Base-by-base conservation (phyloP, 2,113 vertebrate species). In the Carlito syrichta region DNA sequence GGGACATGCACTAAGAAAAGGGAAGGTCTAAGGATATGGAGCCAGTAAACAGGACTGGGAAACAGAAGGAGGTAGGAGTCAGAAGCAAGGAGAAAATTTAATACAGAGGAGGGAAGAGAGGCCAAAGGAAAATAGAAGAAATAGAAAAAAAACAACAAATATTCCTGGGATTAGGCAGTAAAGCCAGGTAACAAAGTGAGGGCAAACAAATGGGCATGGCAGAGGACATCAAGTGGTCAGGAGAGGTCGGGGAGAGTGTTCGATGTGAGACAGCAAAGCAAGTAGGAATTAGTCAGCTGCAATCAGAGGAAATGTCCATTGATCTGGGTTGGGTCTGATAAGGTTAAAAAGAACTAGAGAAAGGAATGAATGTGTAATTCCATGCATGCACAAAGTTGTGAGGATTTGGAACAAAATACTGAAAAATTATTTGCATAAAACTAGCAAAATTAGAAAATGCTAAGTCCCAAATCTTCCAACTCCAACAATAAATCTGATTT, bases 401-500 rank as follows among this genome's bases (percentile, higher is more conserved):
- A 93, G 38, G 68, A 90, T 88, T 82, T 91, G 92, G 45, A 95
- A 92, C 45, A 81, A 32, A 94, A 91, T 32, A 83, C 20, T 91
- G n/a, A 89, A 83, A 90, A 94, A 76, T 50, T 81, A 87, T 68
- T 91, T 74, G 40, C 52, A 73, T 48, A 94, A 95, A 94, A 91
- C 20, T 30, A 22, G 79, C 69, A 89, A 92, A 96, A 87, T 85
- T 10, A 77, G 69, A 89, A 91, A 94, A 96, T 54, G 40, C 63
- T 95, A 84, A 73, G 32, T 69, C 78, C 85, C 54, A 83, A 96
- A 63, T 92, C 48, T 30, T 94, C 69, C 54, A 78, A 92, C 54
- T 95, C 30, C 54, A 94, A 88, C 16, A 96, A 91, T 89, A 96
- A 95, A 87, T 93, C 35, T 91, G 60, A 94, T 66, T 95, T 96